Evolutionary conservation across 2,888 invertebrate species (phyloP).

Genomic region (Acleris literana): DNA sequence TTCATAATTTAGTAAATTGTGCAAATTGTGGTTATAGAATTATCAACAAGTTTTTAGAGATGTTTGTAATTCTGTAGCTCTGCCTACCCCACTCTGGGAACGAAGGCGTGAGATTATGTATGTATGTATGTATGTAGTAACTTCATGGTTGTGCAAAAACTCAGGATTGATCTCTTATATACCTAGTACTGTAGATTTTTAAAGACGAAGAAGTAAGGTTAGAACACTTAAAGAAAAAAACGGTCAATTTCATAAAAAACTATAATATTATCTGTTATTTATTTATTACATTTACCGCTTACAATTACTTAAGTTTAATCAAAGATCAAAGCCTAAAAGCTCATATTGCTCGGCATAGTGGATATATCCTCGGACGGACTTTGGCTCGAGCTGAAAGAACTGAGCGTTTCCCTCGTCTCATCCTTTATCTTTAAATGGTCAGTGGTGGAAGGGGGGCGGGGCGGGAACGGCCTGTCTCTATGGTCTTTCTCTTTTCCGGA

Average conservation of each 20-base stretch:
- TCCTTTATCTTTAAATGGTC: conserved; percentile 86
- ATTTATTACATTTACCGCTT: conserved; percentile 10
- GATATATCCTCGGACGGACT: conserved; percentile 85
- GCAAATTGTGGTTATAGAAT: too few species aligned
- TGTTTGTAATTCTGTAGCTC: too few species aligned
- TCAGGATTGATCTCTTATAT: too few species aligned
- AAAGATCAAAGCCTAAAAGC: conserved; percentile 53
- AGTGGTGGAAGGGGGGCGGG: conserved; percentile 65
- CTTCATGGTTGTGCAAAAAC: too few species aligned
- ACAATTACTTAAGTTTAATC: conserved; percentile 14
- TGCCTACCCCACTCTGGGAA: too few species aligned
- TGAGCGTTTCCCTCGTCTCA: conserved; percentile 89
- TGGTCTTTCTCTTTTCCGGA: conserved; percentile 76
- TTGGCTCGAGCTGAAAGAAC: conserved; percentile 90
- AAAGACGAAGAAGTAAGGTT: too few species aligned
- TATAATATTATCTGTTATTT: not conserved
- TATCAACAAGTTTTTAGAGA: too few species aligned
- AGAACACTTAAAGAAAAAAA: not conserved
- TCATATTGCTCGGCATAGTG: conserved; percentile 74
- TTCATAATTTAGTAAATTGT: too few species aligned
- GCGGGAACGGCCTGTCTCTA: conserved; percentile 59
- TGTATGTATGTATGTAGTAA: too few species aligned
- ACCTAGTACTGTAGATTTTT: too few species aligned
- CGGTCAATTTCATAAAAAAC: not conserved
- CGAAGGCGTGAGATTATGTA: too few species aligned